These are phyloP conservation scores for Xerus inauris DNA, from an alignment of 2,113 vertebrate species.

Conservation along the genomic window DNA sequence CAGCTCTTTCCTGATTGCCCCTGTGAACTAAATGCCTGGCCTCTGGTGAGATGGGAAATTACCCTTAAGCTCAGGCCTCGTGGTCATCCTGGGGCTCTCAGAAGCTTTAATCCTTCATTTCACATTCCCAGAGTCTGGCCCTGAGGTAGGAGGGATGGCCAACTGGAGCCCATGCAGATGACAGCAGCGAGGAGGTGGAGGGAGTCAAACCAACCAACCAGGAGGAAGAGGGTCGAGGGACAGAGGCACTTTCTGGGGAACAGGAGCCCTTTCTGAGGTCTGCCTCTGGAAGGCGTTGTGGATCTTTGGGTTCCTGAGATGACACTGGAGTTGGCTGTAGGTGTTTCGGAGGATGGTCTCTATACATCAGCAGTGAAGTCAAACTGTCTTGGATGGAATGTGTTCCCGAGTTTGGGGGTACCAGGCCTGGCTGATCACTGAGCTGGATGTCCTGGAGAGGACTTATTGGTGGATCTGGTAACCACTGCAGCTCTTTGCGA, in stretches of 20 bases:
- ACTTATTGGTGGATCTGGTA: neutral
- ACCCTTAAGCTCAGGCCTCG: constrained; percentile 67
- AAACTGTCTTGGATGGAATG: neutral
- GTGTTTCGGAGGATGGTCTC: neutral
- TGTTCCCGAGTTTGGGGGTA: neutral
- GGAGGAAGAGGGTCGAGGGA: neutral
- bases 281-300: neutral
- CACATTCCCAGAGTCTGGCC: neutral
- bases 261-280: neutral
- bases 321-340: neutral
- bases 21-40: constrained; percentile 56
- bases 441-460: rapidly evolving
- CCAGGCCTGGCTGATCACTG: neutral
- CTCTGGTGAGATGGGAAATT: constrained; percentile 66
- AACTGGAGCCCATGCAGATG: neutral
- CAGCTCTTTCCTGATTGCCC: neutral
- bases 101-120: constrained; percentile 68
- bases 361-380: neutral
- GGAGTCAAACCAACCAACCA: neutral
- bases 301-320: neutral
- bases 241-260: no score
- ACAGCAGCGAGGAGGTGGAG: neutral
- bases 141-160: neutral
- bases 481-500: neutral
- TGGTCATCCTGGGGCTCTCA: neutral